These are phyloP conservation scores for Poicephalus gulielmi DNA, from an alignment of 2,113 vertebrate species.

Conservation along the genomic window DNA sequence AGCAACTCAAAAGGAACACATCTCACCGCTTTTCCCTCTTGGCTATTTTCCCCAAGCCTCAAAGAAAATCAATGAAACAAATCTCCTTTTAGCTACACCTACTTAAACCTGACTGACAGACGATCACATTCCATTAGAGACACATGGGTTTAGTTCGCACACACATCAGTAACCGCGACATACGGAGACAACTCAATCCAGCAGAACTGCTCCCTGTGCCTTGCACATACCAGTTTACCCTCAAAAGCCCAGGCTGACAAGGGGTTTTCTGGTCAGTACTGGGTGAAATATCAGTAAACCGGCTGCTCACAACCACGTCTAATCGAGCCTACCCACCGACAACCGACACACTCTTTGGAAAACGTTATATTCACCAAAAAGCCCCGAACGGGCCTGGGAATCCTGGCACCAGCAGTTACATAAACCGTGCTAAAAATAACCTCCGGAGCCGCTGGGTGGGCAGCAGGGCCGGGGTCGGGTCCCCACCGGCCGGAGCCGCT, in stretches of 20 bases:
- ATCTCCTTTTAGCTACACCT: neutral
- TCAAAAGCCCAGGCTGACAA: neutral
- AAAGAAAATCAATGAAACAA: neutral
- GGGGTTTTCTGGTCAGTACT: neutral
- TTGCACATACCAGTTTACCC: neutral
- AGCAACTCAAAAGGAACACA: neutral
- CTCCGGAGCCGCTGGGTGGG: neutral
- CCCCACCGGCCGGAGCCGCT: neutral
- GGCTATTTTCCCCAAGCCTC: neutral
- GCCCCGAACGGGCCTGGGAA: neutral
- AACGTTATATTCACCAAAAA: neutral
- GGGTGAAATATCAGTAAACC: neutral
- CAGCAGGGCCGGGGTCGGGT: neutral
- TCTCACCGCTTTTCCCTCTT: neutral
- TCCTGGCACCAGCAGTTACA: neutral
- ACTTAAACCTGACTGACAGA: neutral
- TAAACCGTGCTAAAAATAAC: conserved; percentile 55
- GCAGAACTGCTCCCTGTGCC: neutral
- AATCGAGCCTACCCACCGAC: neutral
- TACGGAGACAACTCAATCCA: neutral
- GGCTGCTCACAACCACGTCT: neutral
- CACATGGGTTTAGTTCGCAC: neutral
- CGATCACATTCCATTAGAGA: neutral
- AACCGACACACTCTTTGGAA: neutral
- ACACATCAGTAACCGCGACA: neutral